These are phyloP conservation scores for Mareca strepera DNA, from an alignment of 2,797 vertebrate species.

Conservation along the genomic window DNA sequence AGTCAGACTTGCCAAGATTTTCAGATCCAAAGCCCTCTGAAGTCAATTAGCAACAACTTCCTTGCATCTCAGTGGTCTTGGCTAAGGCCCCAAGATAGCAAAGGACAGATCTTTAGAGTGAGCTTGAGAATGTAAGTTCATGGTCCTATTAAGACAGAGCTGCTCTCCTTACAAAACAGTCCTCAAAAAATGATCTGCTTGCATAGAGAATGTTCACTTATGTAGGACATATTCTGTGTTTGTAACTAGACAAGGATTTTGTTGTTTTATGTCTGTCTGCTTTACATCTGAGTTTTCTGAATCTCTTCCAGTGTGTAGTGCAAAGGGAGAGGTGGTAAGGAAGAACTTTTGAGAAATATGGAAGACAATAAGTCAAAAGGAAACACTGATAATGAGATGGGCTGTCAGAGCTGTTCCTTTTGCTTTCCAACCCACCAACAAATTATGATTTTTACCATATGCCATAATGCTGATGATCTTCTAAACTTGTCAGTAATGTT, in stretches of 20 bases:
- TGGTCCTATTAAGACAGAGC: background rate
- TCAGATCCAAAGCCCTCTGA: background rate
- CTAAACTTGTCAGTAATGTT: background rate
- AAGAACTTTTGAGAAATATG: background rate
- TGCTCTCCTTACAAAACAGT: background rate
- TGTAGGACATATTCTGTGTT: background rate
- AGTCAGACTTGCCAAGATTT: background rate
- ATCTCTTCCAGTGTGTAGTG: background rate
- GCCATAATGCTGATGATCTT: background rate
- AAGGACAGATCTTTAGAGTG: background rate
- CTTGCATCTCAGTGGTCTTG: background rate
- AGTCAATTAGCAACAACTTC: background rate
- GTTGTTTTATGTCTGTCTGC: background rate
- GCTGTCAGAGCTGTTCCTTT: background rate
- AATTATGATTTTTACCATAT: background rate
- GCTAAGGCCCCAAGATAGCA: background rate
- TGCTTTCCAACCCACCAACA: background rate
- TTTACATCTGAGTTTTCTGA: background rate
- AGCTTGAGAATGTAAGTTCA: background rate
- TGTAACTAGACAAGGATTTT: background rate
- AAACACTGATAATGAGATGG: background rate
- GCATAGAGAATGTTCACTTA: background rate
- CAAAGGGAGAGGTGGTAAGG: background rate
- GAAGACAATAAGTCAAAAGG: background rate
- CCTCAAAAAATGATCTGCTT: background rate